Evolutionary conservation across 1,140 invertebrate genomes (phyloP).

Genomic region (Drosophila saltans): DNA sequence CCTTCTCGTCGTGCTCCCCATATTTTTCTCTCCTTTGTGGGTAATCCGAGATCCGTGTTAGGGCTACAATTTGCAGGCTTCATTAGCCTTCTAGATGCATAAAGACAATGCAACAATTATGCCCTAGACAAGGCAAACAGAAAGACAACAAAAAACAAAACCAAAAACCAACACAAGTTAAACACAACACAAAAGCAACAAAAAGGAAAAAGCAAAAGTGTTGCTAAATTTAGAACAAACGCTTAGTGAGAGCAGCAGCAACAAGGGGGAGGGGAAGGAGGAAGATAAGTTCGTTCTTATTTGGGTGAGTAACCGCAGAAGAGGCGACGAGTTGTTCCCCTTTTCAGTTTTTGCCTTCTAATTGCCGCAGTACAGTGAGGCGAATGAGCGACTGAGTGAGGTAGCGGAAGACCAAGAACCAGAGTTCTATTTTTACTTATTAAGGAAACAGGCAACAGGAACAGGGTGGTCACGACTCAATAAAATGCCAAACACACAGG

Average conservation of each 20-base stretch:
- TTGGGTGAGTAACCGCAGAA: constrained; percentile 72
- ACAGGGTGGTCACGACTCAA: background rate
- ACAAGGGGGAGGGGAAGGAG: background rate
- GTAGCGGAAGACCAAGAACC: constrained; percentile 42
- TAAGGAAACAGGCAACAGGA: constrained; percentile 20
- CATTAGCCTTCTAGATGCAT: constrained; percentile 46
- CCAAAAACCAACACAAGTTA: constrained; percentile 22
- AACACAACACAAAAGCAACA: constrained; percentile 23
- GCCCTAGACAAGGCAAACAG: constrained; percentile 47
- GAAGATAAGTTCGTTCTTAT: constrained; percentile 16
- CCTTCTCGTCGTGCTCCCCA: background rate
- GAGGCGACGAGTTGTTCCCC: constrained; percentile 14
- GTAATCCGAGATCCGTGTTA: constrained; percentile 59
- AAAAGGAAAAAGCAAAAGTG: constrained; percentile 73
- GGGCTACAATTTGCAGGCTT: constrained; percentile 53
- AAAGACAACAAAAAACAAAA: constrained; percentile 13
- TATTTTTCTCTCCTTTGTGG: background rate
- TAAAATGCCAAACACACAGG: constrained; percentile 14
- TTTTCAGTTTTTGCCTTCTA: constrained; percentile 60
- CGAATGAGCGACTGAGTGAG: background rate
- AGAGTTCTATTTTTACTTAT: constrained; percentile 66
- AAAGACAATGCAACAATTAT: constrained; percentile 72
- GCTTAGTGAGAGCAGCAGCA: constrained; percentile 18
- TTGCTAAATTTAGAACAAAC: constrained; percentile 70
- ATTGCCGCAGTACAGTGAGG: constrained; percentile 48